Base-by-base conservation (phyloP, 1,140 invertebrate genomes). In the Microplitis demolitor region DNA sequence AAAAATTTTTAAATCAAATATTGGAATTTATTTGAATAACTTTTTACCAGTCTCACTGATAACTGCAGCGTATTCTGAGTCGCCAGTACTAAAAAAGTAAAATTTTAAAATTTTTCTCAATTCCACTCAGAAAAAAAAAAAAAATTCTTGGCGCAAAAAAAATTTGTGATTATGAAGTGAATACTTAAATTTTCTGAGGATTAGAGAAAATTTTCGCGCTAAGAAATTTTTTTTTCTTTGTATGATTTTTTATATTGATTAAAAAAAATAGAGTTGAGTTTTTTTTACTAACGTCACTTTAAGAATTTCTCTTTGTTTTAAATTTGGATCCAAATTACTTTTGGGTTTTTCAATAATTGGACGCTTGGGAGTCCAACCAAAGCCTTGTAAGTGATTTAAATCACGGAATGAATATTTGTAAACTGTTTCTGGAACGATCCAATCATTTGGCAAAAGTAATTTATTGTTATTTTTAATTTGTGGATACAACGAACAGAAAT, bases 241-340 rank as follows among this genome's bases (percentile, higher is more conserved):
- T 14, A 51, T 1, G 9, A 61, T 34, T 3, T 31, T 61, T 31
- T 34, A 2, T 24, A 53, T 33, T 16, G 0, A 51, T 31, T 24
- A 33, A 4, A 24, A 4, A 4, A 24, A 51, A 3, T 0, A 11
- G 67, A 9, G 61, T 50, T 35, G 6, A 5, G 45, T 9, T 34
- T 60, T 31, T 11, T 31, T 6, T 35, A 73, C 35, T 53, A 63
- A 84, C 82, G 69, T 76, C 16, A 81, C 56, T 16, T 70, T 31
- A 56, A 83, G 78, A 69, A 81, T 83, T 66, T 75, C 67, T 71
- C 83, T 73, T 74, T 82, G 79, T 50, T 78, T 78, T 35, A 51
- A n/a, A 73, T 77, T 77, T 1, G 78, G 73, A 13, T 14, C 33
- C 6, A 84, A 75, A 75, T 78, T 81, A 16, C 78, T 74, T 4